Evolutionary conservation across 2,888 invertebrate species (phyloP).

Genomic region (Oscheius onirici): DNA sequence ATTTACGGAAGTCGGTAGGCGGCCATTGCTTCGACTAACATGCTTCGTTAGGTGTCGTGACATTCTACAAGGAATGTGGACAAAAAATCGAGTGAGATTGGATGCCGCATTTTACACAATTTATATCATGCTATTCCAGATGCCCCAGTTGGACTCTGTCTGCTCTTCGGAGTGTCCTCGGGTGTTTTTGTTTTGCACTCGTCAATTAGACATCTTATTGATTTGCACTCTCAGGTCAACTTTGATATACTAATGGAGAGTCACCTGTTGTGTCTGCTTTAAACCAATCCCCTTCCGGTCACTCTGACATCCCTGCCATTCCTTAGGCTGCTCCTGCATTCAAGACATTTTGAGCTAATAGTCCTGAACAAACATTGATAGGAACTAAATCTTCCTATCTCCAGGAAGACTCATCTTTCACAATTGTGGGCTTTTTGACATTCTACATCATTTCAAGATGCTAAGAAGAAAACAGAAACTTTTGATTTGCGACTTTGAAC

Average conservation of each 20-base stretch:
- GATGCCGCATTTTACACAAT: constrained; percentile 11
- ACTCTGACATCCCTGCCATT: background rate
- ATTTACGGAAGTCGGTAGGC: background rate
- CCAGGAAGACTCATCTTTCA: too few species aligned
- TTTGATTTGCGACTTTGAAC: background rate
- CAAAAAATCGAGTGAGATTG: background rate
- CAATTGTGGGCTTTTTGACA: too few species aligned
- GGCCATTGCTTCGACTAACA: constrained; percentile 1
- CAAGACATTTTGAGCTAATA: too few species aligned
- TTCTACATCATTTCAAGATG: too few species aligned
- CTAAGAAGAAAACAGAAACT: too few species aligned
- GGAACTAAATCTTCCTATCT: too few species aligned
- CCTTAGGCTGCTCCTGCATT: too few species aligned
- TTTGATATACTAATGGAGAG: constrained; percentile 21
- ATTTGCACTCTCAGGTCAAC: background rate
- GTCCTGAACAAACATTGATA: too few species aligned
- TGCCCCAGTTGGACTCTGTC: background rate
- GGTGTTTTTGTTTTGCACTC: constrained; percentile 1
- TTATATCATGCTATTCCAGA: background rate
- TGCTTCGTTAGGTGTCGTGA: background rate
- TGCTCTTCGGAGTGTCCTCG: background rate
- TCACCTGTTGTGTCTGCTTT: constrained; percentile 11
- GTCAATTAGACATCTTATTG: background rate
- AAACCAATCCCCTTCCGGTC: constrained; percentile 2
- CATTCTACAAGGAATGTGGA: background rate